A percentile compares a stretch with the other conserved stretches of the same genome.
Evolutionary conservation across 2,888 invertebrate genomes (phyloP).

Genomic region (Onchidella celtica): DNA sequence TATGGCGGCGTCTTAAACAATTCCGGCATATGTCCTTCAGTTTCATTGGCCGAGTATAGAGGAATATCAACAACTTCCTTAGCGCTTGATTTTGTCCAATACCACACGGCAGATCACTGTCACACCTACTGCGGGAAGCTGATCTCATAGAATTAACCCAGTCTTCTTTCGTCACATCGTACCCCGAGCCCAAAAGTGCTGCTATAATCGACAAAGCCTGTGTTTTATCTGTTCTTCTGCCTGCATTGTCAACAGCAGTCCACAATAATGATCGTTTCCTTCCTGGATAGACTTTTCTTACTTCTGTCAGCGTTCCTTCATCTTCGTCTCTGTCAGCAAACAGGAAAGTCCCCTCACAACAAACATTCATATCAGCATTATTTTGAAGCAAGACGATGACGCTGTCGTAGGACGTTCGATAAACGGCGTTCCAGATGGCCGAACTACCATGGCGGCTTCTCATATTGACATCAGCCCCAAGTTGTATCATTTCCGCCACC

Average conservation of each 20-base stretch:
- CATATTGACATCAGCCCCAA: conserved; percentile 10
- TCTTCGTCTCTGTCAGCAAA: background rate
- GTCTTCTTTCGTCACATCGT: conserved; percentile 15
- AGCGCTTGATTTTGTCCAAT: background rate
- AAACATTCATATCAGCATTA: conserved; percentile 3
- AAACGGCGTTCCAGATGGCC: conserved; percentile 29
- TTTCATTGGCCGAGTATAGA: background rate
- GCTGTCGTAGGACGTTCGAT: background rate
- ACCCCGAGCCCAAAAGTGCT: background rate
- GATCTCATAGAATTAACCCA: background rate
- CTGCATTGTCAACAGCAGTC: conserved; percentile 3
- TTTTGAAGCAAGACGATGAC: conserved; percentile 4
- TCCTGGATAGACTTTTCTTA: conserved; percentile 16
- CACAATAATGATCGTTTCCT: conserved; percentile 21
- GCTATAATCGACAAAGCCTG: background rate
- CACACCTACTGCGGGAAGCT: background rate
- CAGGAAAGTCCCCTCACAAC: conserved; percentile 28
- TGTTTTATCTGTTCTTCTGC: background rate
- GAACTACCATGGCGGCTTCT: background rate
- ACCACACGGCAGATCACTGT: background rate
- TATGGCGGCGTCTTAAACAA: background rate
- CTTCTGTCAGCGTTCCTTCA: background rate
- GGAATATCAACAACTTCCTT: background rate
- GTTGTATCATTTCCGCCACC: background rate
- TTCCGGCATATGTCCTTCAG: background rate